phyloP scores from a whole-genome alignment of 2,113 vertebrate species.

The Sturnus vulgaris region DNA sequence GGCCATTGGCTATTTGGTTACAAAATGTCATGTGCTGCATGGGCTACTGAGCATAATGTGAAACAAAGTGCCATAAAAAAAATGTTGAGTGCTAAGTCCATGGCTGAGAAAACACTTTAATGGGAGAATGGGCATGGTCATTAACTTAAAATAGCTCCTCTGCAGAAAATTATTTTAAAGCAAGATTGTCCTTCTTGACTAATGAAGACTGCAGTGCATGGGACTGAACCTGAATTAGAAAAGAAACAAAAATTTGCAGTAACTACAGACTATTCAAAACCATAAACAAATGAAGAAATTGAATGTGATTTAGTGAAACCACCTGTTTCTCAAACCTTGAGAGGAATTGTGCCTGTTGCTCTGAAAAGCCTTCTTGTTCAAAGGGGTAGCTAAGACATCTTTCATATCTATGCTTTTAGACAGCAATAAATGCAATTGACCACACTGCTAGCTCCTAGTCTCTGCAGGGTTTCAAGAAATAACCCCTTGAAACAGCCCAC shows the following conservation, averaged over 20 bases:
- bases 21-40: constrained; percentile 61
- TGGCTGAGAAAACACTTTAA: constrained; percentile 67
- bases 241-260: background rate
- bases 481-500: background rate
- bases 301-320: background rate
- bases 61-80: constrained; percentile 75
- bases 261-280: background rate
- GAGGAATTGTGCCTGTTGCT: background rate
- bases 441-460: background rate
- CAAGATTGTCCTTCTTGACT: constrained; percentile 17
- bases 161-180: constrained; percentile 39
- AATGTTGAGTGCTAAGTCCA: constrained; percentile 64
- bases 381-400: background rate
- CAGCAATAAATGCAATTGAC: background rate
- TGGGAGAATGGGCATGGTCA: constrained; percentile 54
- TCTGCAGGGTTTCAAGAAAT: background rate
- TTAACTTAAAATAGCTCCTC: constrained; percentile 68
- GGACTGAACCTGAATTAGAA: background rate
- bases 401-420: background rate
- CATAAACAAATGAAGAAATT: background rate
- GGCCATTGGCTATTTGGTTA: constrained; percentile 51
- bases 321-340: background rate
- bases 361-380: background rate
- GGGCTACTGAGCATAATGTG: constrained; percentile 76
- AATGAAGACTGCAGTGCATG: constrained; percentile 15